Evolutionary conservation across 1,140 invertebrate species (phyloP).

Genomic region (Thrips palmi): DNA sequence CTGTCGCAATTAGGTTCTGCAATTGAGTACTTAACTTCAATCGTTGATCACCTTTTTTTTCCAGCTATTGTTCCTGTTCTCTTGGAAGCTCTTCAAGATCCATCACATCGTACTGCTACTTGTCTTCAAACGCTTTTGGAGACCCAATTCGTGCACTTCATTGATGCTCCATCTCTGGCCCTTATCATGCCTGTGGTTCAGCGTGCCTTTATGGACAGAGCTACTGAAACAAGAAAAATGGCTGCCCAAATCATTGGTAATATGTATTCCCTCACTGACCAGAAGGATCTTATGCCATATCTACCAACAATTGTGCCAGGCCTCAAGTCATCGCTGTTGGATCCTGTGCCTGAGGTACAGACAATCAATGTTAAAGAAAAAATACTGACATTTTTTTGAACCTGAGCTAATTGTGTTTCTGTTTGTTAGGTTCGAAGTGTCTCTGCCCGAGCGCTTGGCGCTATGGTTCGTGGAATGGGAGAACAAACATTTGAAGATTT

Average conservation of each 20-base stretch:
- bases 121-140: slow-evolving; percentile 85
- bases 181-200: slow-evolving; percentile 98
- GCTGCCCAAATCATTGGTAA: slow-evolving; percentile 98
- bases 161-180: slow-evolving; percentile 94
- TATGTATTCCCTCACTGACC: slow-evolving; percentile 98
- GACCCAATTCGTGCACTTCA: slow-evolving; percentile 98
- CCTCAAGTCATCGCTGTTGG: slow-evolving; percentile 84
- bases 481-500: slow-evolving; percentile 88
- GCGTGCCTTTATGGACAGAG: slow-evolving; percentile 89
- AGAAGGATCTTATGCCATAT: slow-evolving; percentile 95
- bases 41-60: slow-evolving; percentile 13
- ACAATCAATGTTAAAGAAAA: slow-evolving; percentile 4
- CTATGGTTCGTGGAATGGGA: slow-evolving; percentile 94
- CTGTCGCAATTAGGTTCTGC: not conserved
- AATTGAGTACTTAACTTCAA: not conserved
- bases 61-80: slow-evolving; percentile 77
- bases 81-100: slow-evolving; percentile 87
- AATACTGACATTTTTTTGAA: slow-evolving; percentile 3
- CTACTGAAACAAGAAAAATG: slow-evolving; percentile 96
- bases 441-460: slow-evolving; percentile 83
- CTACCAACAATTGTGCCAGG: slow-evolving; percentile 93
- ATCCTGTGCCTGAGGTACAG: slow-evolving; percentile 88
- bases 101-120: slow-evolving; percentile 81
- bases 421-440: slow-evolving; percentile 53
- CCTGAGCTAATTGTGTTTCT: not conserved